Evolutionary conservation across 2,888 invertebrate genomes (phyloP).

Genomic region (Achlya flavicornis): DNA sequence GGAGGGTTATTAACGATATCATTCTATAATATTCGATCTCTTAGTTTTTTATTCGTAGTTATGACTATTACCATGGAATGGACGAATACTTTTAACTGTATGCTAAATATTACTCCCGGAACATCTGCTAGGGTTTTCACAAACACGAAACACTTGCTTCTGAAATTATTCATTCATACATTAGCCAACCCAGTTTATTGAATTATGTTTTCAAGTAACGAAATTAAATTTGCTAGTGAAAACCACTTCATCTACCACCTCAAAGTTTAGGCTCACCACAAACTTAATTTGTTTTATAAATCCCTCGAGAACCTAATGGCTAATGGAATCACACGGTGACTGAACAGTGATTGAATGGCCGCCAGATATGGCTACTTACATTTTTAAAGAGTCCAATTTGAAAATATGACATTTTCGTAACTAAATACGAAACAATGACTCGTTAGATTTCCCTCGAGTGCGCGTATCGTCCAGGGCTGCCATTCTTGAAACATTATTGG

Average conservation of each 20-base stretch:
- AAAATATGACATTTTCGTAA: neutral
- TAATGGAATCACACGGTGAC: neutral
- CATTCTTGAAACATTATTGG: neutral
- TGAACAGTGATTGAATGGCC: neutral
- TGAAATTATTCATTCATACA: no score
- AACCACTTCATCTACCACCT: neutral
- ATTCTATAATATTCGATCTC: no score
- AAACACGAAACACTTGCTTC: no score
- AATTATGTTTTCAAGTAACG: no score
- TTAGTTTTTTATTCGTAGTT: no score
- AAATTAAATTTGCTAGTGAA: no score
- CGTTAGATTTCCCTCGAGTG: neutral
- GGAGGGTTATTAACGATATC: no score
- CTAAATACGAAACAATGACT: slow-evolving; percentile 1
- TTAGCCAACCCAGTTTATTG: no score
- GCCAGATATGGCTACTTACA: neutral
- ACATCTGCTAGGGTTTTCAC: no score
- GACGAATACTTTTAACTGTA: no score
- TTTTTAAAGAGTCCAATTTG: neutral
- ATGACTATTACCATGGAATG: no score
- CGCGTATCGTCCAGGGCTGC: neutral
- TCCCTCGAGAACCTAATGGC: neutral
- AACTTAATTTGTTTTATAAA: slow-evolving; percentile 1
- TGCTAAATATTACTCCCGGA: no score
- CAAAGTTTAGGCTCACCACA: neutral